phyloP scores from a whole-genome alignment of 35 echinoderm and acorn worm genomes.

The Ophiothrix spiculata region DNA sequence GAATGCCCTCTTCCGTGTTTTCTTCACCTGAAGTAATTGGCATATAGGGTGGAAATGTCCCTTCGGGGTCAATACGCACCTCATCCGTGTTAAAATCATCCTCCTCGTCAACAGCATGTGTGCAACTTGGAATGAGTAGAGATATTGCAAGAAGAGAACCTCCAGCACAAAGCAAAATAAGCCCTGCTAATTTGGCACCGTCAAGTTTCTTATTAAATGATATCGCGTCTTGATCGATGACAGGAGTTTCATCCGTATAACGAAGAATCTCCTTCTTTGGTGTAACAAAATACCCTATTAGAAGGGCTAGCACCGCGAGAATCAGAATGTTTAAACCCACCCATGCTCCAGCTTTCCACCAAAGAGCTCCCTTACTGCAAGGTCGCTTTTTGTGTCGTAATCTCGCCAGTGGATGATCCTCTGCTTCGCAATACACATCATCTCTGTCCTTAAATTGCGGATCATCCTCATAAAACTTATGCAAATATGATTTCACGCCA shows the following conservation, averaged over 20 bases:
- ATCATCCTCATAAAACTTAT: constrained; percentile 97
- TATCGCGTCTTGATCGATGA: constrained; percentile 74
- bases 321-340: constrained; percentile 88
- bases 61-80: constrained; percentile 65
- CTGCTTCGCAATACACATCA: constrained; percentile 49
- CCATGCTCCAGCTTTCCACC: constrained; percentile 98
- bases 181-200: constrained; percentile 75
- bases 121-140: constrained; percentile 69
- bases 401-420: constrained; percentile 36
- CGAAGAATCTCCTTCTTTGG: constrained; percentile 61
- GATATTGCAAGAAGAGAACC: constrained; percentile 83
- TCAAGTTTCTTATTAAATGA: constrained; percentile 82
- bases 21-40: constrained; percentile 61
- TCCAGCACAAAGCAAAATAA: constrained; percentile 83
- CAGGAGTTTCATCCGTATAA: constrained; percentile 57
- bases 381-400: constrained; percentile 19
- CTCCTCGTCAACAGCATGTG: constrained; percentile 42
- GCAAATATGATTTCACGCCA: constrained; percentile 87
- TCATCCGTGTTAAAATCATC: constrained; percentile 44
- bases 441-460: constrained; percentile 48
- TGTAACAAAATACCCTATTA: constrained; percentile 77
- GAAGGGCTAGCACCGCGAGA: constrained; percentile 65
- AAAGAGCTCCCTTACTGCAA: constrained; percentile 53
- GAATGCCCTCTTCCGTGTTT: constrained; percentile 79
- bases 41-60: constrained; percentile 90